Conservation (phyloP, 2,888 invertebrate species). For the Oithona nana region DNA sequence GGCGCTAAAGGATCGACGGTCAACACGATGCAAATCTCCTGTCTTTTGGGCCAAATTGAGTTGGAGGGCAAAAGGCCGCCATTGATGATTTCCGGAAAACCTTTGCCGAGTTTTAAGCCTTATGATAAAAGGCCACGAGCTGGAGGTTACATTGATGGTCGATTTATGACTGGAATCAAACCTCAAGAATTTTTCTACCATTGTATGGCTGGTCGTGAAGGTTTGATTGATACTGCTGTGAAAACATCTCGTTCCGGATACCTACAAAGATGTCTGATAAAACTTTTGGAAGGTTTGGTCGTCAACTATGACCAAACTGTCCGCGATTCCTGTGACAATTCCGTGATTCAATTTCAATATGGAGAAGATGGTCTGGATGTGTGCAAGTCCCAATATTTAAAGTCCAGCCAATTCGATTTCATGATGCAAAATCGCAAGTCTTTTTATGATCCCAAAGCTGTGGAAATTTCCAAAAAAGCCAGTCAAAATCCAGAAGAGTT, state of each 20-base stretch:
- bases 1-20: constrained; percentile 98
- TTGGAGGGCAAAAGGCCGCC: constrained; percentile 94
- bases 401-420: constrained; percentile 51
- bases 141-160: constrained; percentile 86
- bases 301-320: constrained; percentile 88
- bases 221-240: constrained; percentile 96
- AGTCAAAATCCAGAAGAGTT: constrained; percentile 34
- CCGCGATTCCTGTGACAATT: constrained; percentile 66
- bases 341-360: constrained; percentile 75
- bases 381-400: constrained; percentile 62
- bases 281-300: constrained; percentile 86
- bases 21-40: constrained; percentile 96
- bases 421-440: constrained; percentile 57
- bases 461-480: constrained; percentile 40
- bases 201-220: constrained; percentile 99
- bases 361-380: constrained; percentile 89
- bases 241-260: constrained; percentile 91
- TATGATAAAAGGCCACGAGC: constrained; percentile 75
- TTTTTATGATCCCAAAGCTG: constrained; percentile 37
- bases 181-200: constrained; percentile 98
- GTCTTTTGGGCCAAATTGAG: constrained; percentile 91
- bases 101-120: constrained; percentile 69
- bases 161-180: constrained; percentile 94
- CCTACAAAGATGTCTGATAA: constrained; percentile 85
- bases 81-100: constrained; percentile 72